Base-by-base conservation (phyloP, 1,140 invertebrate genomes). In the Ceratoteleas bidentatus region DNA sequence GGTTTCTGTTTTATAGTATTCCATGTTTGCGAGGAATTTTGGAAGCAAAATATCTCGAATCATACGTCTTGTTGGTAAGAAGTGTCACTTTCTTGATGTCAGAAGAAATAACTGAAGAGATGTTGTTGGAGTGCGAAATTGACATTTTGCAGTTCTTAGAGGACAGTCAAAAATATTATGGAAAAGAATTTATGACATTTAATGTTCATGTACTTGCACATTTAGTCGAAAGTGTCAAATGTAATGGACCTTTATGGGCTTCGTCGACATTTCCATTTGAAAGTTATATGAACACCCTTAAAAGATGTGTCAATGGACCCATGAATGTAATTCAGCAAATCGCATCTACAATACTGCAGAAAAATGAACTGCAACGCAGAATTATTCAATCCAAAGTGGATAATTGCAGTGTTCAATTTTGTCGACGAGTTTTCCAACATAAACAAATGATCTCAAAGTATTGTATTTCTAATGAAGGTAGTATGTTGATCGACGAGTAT, bases 1-100 rank as follows among this genome's bases (percentile, higher is more conserved):
- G 82, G 80, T 43, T 84, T 2, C 8, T 85, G n/a, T 74, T 72
- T 45, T 83, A 84, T 45, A 79, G 79, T 45, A 15, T 77, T 11
- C 62, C 78, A 13, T 84, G 77, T 40, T 73, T 85, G 7, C 38
- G 8, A 13, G 77, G 68, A 36, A 80, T 84, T 52, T 64, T 86
- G 16, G 8, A 6, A 14, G 15, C 68, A 14, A 50, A 83, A 9
- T 72, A 16, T 9, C 56, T 84, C 0, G 34, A 76, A 32, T 81
- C 81, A 13, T 85, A 76, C 36, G 34, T 15, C 13, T 43, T 84
- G 8, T 69, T 84, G 8, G 76, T 84, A 3, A 66, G 45, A 43
- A 70, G 66, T 62, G 53, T 83, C 10, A 69, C 47, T 47, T 53
- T 33, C 10, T 50, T 74, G 9, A 40, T 70, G 43, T 47, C 57